Base-by-base conservation (phyloP, 2,888 invertebrate genomes). In the Hydroisotoma schaefferi region DNA sequence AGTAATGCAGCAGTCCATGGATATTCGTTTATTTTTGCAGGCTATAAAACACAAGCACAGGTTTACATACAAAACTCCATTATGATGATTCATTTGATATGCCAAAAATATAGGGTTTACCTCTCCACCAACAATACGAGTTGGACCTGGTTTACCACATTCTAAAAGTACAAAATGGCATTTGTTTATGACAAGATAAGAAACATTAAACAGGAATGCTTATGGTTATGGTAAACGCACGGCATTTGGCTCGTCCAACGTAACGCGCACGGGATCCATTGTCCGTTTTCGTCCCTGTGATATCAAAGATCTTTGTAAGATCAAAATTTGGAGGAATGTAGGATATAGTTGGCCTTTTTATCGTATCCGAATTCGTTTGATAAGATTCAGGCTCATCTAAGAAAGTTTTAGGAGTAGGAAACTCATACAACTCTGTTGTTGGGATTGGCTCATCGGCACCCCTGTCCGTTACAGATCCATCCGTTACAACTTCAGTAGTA, bases 1-100 rank as follows among this genome's bases (percentile, higher is more conserved):
- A 63, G 63, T 15, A 63, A 27, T 15, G 63, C 60, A 25, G 47
- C 63, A 8, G 66, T 69, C 71, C 71, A 71, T 2, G 71, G 71
- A 43, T 66, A 65, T 37, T 71, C 67, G 33, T 66, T 64, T 4
- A 71, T 69, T 22, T 64, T 53, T 1, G 68, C 68, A n/a, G 62
- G 61, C 65, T 64, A 29, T 47, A 22, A 3, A 18, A 10, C 5
- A 10, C 15, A 40, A 40, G 5, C 15, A 40, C n/a, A 20, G 5
- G n/a, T 4, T 10, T 5, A 40, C 5, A 40, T 4, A 8, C 20
- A 40, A 18, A 5, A 40, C 15, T 40, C 20, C n/a, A 40, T 20
- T 10, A 40, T 40, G 5, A 10, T 40, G 20, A 40, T 20, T 5
- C 5, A 5, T 40, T 8, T 15, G 8, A 40, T n/a, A n/a, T n/a